phyloP scores from a whole-genome alignment of 2,113 vertebrate species.

The Muntiacus muntjak region DNA sequence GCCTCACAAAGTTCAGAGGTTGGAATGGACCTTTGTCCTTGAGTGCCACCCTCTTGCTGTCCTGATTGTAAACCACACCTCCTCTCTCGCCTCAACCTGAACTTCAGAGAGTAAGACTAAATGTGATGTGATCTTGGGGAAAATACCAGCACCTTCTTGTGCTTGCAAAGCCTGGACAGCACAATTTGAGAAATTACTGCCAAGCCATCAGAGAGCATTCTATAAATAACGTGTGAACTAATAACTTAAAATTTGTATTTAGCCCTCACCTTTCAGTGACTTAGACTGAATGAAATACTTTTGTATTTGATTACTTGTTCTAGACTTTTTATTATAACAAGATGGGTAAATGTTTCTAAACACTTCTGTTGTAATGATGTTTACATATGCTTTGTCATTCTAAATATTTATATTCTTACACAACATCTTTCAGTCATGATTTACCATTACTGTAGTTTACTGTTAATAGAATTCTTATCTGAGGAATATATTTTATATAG shows the following conservation, averaged over 20 bases:
- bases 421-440: background rate
- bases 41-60: background rate
- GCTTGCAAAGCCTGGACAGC: background rate
- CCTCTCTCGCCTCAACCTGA: background rate
- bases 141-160: background rate
- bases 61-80: background rate
- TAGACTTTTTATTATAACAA: background rate
- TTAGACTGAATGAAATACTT: background rate
- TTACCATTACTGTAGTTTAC: background rate
- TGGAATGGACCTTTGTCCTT: background rate
- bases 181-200: background rate
- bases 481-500: background rate
- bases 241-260: background rate
- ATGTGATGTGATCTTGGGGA: background rate
- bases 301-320: background rate
- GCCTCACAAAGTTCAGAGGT: background rate
- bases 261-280: background rate
- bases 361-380: background rate
- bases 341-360: background rate
- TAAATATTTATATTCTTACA: background rate
- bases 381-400: background rate
- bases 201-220: background rate
- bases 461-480: background rate
- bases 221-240: background rate
- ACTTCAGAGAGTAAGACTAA: background rate